Percentiles rank a stretch among this genome's conserved stretches.
Conservation (phyloP, 2,797 vertebrate genomes). For the Apogon talboti region DNA sequence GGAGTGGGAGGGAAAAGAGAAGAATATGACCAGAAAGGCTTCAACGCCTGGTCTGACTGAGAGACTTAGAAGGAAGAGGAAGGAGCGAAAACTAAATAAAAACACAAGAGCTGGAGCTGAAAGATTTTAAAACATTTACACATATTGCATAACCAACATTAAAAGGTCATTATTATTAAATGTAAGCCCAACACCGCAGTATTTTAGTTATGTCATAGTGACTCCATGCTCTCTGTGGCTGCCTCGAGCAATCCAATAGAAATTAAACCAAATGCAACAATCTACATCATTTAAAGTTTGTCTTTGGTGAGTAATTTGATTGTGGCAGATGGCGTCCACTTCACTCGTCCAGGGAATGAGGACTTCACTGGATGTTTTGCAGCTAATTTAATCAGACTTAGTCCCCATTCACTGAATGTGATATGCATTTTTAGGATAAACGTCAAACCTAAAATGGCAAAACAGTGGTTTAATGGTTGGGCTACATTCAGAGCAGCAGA, state of each 20-base stretch:
- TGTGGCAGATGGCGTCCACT: slow-evolving; percentile 42
- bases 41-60: slow-evolving; percentile 4
- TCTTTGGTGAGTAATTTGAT: slow-evolving; percentile 42
- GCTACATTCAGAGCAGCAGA: too few species aligned
- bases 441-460: too few species aligned
- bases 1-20: neutral
- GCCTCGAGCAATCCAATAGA: slow-evolving; percentile 2
- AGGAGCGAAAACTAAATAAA: too few species aligned
- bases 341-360: slow-evolving; percentile 14
- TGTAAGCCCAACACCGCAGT: slow-evolving; percentile 4
- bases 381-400: slow-evolving; percentile 1
- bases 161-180: slow-evolving; percentile 14
- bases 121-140: slow-evolving; percentile 17
- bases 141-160: slow-evolving; percentile 23
- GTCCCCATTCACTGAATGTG: neutral
- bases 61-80: neutral
- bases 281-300: slow-evolving; percentile 9
- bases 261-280: slow-evolving; percentile 33
- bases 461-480: too few species aligned
- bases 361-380: slow-evolving; percentile 24
- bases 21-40: neutral
- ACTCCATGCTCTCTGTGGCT: neutral
- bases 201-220: slow-evolving; percentile 4
- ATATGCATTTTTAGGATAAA: too few species aligned
- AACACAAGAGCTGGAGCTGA: too few species aligned